phyloP scores from a whole-genome alignment of 2,888 invertebrate species.

The Pyrrhosoma nymphula region DNA sequence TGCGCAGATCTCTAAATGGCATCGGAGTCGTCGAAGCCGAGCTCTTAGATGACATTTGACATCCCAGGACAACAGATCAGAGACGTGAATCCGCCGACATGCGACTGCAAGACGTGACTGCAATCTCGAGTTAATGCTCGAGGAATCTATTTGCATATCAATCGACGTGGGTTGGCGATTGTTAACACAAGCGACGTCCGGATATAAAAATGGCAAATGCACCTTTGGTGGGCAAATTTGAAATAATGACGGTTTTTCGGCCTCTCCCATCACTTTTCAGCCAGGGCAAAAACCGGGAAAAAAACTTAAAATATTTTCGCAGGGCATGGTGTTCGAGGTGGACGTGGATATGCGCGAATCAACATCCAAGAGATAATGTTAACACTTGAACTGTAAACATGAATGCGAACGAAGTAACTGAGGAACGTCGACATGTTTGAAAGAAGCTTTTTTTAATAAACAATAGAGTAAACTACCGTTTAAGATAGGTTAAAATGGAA shows the following conservation, averaged over 20 bases:
- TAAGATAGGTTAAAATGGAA: too few species aligned
- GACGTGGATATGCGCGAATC: too few species aligned
- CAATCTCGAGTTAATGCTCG: not conserved
- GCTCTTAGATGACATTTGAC: conserved; percentile 1
- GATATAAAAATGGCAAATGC: not conserved
- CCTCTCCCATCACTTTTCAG: not conserved
- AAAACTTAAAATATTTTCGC: too few species aligned
- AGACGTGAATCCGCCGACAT: not conserved
- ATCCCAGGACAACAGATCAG: not conserved
- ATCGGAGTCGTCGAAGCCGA: not conserved
- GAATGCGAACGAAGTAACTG: too few species aligned
- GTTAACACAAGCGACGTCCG: not conserved
- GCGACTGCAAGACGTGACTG: not conserved
- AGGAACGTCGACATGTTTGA: too few species aligned
- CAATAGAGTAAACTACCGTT: too few species aligned
- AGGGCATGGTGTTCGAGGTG: too few species aligned
- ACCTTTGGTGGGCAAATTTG: not conserved
- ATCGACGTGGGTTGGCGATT: not conserved
- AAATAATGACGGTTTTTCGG: not conserved
- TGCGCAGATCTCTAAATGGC: not conserved
- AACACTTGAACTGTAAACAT: too few species aligned
- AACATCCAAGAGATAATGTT: too few species aligned
- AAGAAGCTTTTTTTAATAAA: too few species aligned
- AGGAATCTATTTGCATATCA: not conserved
- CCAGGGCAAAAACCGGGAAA: not conserved